Conservation (phyloP, 2,888 invertebrate species). For the Dyspetes luteomarginatus region DNA sequence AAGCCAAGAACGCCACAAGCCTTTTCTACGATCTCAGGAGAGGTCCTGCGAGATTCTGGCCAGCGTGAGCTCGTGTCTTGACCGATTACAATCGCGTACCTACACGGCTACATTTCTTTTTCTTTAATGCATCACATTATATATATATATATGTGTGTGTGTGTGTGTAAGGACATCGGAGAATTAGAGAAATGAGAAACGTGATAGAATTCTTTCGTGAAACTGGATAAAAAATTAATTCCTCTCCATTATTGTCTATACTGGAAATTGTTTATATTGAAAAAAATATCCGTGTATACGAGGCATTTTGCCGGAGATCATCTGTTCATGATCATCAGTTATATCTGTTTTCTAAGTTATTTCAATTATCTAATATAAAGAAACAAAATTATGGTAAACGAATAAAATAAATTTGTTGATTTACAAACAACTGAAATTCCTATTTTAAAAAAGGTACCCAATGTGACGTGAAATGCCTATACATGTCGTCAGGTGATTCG, state of each 20-base stretch:
- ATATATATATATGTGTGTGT: not conserved
- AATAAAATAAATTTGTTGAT: too few relatives aligned
- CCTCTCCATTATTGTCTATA: constrained; percentile 21
- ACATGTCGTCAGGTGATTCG: too few relatives aligned
- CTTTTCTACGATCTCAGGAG: constrained; percentile 45
- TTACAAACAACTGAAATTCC: too few relatives aligned
- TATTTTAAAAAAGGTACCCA: too few relatives aligned
- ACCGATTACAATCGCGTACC: constrained; percentile 39
- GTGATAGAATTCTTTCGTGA: constrained; percentile 6
- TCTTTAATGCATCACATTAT: not conserved
- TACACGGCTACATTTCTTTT: constrained; percentile 10
- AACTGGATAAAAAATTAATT: constrained; percentile 17
- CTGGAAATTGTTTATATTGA: not conserved
- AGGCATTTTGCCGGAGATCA: too few relatives aligned
- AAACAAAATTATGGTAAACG: too few relatives aligned
- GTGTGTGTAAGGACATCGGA: not conserved
- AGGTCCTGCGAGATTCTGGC: not conserved
- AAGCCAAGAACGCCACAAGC: constrained; percentile 28
- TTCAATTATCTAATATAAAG: too few relatives aligned
- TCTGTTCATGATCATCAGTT: too few relatives aligned
- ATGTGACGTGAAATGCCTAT: too few relatives aligned
- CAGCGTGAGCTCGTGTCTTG: constrained; percentile 11
- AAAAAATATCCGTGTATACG: too few relatives aligned
- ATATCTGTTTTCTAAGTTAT: too few relatives aligned
- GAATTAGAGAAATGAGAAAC: constrained; percentile 28